phyloP scores from a whole-genome alignment of 2,113 vertebrate genomes.

The Zosterops hypoxanthus region DNA sequence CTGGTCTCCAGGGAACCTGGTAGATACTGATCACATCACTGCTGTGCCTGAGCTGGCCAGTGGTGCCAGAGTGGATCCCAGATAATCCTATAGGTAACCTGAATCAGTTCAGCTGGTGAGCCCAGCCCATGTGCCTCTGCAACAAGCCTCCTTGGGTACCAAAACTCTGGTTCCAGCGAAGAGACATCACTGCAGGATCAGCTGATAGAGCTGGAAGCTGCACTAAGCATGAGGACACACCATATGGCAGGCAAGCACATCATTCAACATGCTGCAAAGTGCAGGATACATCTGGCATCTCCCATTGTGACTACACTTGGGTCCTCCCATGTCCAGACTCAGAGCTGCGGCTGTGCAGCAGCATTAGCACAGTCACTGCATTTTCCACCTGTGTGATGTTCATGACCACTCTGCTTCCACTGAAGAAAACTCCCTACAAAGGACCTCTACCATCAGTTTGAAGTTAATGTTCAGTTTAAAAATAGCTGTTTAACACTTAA shows the following conservation, averaged over 20 bases:
- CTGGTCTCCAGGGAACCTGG: not conserved
- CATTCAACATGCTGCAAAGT: rapidly evolving
- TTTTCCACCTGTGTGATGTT: not conserved
- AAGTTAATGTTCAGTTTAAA: not conserved
- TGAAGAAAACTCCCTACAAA: not conserved
- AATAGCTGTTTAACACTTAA: not conserved
- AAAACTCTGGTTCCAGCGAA: not conserved
- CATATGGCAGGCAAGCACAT: rapidly evolving
- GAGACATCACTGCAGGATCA: not conserved
- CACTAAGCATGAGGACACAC: rapidly evolving
- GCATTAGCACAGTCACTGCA: not conserved
- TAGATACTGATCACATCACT: rapidly evolving
- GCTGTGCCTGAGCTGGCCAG: not conserved
- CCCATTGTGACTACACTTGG: not conserved
- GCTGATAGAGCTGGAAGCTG: not conserved
- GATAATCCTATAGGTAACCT: not conserved
- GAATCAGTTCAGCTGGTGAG: not conserved
- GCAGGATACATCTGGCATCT: not conserved
- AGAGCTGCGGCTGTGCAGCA: not conserved
- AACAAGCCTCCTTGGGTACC: not conserved
- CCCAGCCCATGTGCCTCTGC: not conserved
- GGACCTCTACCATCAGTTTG: not conserved
- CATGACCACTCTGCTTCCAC: rapidly evolving
- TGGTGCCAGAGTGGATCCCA: rapidly evolving
- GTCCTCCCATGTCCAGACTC: not conserved